Conservation (phyloP, 2,113 vertebrate genomes). For the Fregetta grallaria region DNA sequence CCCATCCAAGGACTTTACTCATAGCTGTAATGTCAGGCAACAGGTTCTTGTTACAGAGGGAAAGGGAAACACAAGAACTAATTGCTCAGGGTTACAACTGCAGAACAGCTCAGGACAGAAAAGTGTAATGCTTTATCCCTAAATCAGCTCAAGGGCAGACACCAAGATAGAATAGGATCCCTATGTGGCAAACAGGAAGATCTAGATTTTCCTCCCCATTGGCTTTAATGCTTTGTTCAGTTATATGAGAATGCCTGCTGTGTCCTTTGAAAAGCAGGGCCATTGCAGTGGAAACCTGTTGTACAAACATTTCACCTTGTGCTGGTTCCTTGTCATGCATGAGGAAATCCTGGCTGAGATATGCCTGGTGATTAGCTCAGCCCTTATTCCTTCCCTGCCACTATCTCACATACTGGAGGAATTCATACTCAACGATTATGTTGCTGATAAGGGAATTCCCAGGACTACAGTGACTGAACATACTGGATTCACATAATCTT, state of each 20-base stretch:
- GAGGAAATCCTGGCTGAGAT: not conserved
- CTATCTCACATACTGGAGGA: not conserved
- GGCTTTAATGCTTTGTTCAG: not conserved
- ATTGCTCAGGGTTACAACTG: not conserved
- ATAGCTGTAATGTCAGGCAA: not conserved
- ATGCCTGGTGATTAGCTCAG: not conserved
- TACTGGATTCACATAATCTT: not conserved
- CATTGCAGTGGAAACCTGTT: not conserved
- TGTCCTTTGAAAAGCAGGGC: not conserved
- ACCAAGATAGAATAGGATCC: not conserved
- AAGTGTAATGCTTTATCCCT: not conserved
- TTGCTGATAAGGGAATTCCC: slow-evolving; percentile 13
- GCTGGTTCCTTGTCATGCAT: not conserved
- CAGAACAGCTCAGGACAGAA: not conserved
- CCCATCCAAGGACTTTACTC: not conserved
- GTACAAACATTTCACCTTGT: not conserved
- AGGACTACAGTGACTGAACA: not conserved
- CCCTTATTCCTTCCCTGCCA: not conserved
- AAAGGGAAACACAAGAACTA: not conserved
- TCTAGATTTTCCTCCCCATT: not conserved
- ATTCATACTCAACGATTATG: not conserved
- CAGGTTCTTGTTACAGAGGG: not conserved
- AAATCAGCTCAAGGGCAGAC: not conserved
- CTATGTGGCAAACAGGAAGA: not conserved
- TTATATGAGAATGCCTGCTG: not conserved